Base-by-base conservation (phyloP, 92 coral and sea anemone species). In the Porites evermanni region DNA sequence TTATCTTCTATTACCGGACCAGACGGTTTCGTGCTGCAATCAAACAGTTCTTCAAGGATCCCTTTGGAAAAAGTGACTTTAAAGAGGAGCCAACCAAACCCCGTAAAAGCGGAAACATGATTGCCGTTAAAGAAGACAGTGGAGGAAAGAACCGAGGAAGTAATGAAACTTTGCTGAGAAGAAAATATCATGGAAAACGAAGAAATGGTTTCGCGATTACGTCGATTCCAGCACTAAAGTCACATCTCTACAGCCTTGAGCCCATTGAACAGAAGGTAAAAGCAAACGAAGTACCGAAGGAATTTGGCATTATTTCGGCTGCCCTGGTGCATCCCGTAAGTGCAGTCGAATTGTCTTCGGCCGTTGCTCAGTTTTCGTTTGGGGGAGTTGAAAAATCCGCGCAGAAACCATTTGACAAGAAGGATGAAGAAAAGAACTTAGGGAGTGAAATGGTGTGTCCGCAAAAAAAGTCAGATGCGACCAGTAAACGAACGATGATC, bases 1-100 rank as follows among this genome's bases (percentile, higher is more conserved):
- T 92, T 6, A 92, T 92, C 52, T 92, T 86, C 74, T 92, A 92
- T 12, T 77, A 89, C 20, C 79, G 95, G 54, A 83, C 91, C 75
- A 87, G 81, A 64, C 71, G 95, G 18, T 92, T 92, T 58, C 79
- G 95, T 10, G 20, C 59, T 18, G 93, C 95, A 8, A 8, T 54
- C 59, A 54, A 54, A 12, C 59, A 54, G 13, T 12, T 54, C 59
- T 8, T 54, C 59, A 87, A 87, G 74, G 91, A 92, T 26, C 93
- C 91, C 71, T 87, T 80, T 64, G 91, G 93, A 12, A 61, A 67
- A 12, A 74, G 81, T 51, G 32, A 23, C 29, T 68, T 68, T 44
- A 68, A 68, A 68, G 73, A 68, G 73, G 23, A 68, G 50, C 73
- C 29, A 61, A 14, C 4, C 66, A 61, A 61, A 61, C n/a, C n/a